These are phyloP conservation scores for Spodoptera litura DNA, from an alignment of 1,140 invertebrate species.

Conservation along the genomic window DNA sequence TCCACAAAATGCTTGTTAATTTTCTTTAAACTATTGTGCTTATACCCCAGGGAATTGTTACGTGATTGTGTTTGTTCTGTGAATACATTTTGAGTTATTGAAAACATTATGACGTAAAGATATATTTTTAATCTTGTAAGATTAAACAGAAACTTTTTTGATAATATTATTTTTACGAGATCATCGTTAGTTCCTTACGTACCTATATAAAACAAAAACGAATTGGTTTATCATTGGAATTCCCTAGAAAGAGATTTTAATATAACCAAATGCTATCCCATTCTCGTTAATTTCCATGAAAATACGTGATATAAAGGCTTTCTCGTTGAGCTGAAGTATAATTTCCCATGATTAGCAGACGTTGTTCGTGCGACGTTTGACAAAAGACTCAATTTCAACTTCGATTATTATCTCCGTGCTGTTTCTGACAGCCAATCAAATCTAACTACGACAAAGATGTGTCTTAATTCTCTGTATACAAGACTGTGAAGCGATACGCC, in stretches of 20 bases:
- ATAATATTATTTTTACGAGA: too few relatives aligned
- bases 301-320: constrained; percentile 4
- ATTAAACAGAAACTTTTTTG: too few relatives aligned
- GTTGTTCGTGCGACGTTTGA: constrained; percentile 22
- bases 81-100: neutral
- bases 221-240: too few relatives aligned
- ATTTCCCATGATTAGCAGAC: constrained; percentile 18
- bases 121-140: too few relatives aligned
- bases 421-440: constrained; percentile 29
- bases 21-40: constrained; percentile 16
- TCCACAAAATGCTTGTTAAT: neutral
- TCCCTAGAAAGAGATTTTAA: too few relatives aligned
- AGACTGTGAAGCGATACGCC: neutral
- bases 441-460: constrained; percentile 9
- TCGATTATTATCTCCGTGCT: constrained; percentile 30
- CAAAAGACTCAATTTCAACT: constrained; percentile 36
- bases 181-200: too few relatives aligned
- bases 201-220: too few relatives aligned
- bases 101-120: too few relatives aligned
- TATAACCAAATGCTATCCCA: neutral
- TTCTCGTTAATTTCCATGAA: neutral
- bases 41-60: neutral
- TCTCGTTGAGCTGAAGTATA: constrained; percentile 2
- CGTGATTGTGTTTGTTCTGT: neutral
- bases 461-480: neutral